These are phyloP conservation scores for Papilio polyxenes DNA, from an alignment of 1,140 invertebrate genomes.

Conservation along the genomic window DNA sequence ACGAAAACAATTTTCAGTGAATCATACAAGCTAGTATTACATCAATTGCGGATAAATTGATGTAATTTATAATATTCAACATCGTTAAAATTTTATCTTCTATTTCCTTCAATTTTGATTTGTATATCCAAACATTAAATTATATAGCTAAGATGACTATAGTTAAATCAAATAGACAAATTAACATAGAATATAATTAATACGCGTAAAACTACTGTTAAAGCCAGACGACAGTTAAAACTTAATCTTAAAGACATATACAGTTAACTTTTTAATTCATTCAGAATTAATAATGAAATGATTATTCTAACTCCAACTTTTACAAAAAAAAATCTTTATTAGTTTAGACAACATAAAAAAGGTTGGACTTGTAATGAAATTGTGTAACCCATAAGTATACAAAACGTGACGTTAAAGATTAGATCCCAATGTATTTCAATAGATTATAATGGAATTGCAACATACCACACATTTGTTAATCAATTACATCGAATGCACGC, in stretches of 20 bases:
- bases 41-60: neutral
- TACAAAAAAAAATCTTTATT: neutral
- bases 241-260: neutral
- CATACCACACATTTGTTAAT: constrained; percentile 35
- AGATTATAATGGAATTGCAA: constrained; percentile 36
- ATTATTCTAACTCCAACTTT: neutral
- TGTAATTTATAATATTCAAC: neutral
- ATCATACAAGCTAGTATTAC: neutral
- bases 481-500: constrained; percentile 35
- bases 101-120: neutral
- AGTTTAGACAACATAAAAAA: neutral
- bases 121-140: neutral
- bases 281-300: neutral
- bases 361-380: neutral
- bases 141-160: neutral
- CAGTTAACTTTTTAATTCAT: neutral
- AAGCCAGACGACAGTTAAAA: neutral
- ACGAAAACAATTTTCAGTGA: neutral
- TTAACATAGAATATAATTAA: neutral
- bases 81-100: no score
- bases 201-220: neutral
- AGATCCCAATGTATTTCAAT: constrained; percentile 10
- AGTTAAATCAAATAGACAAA: neutral
- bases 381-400: neutral
- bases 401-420: neutral